Conservation (phyloP, 1,140 invertebrate species). For the Drosophila saltans region DNA sequence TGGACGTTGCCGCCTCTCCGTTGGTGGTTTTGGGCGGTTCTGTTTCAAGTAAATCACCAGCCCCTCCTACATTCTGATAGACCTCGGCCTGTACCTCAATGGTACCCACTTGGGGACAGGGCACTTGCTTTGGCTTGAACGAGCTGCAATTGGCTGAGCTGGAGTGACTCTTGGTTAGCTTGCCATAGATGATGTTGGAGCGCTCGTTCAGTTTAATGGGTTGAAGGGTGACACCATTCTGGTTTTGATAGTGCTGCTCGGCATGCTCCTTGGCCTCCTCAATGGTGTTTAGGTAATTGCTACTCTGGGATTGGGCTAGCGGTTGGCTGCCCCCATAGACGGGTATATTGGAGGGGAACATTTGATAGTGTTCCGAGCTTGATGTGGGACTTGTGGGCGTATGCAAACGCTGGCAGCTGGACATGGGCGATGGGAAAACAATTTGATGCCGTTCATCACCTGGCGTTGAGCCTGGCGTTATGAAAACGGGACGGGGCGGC, state of each 20-base stretch:
- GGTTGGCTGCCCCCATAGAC: constrained; percentile 73
- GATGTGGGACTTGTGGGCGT: constrained; percentile 77
- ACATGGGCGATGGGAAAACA: constrained; percentile 75
- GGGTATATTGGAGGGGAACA: constrained; percentile 83
- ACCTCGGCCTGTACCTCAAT: constrained; percentile 77
- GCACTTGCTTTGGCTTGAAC: constrained; percentile 76
- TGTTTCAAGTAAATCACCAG: constrained; percentile 28
- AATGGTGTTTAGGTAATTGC: constrained; percentile 77
- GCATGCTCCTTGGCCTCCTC: constrained; percentile 77
- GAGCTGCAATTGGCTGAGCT: constrained; percentile 68
- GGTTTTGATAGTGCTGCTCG: constrained; percentile 66
- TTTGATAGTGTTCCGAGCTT: constrained; percentile 76
- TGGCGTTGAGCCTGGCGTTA: constrained; percentile 71
- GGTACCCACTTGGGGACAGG: constrained; percentile 64
- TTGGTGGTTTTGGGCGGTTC: not conserved
- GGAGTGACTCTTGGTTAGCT: constrained; percentile 64
- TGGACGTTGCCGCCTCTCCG: constrained; percentile 48
- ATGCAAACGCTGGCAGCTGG: constrained; percentile 64
- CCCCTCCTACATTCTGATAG: constrained; percentile 72
- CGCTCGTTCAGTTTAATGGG: constrained; percentile 81
- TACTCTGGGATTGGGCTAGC: constrained; percentile 61
- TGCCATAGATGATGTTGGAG: constrained; percentile 78
- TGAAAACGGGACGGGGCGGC: constrained; percentile 84
- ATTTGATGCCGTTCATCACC: constrained; percentile 78
- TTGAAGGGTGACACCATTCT: constrained; percentile 77